These are phyloP conservation scores for Aspidoscelis tigris DNA, from an alignment of 2,113 vertebrate species.

Conservation along the genomic window DNA sequence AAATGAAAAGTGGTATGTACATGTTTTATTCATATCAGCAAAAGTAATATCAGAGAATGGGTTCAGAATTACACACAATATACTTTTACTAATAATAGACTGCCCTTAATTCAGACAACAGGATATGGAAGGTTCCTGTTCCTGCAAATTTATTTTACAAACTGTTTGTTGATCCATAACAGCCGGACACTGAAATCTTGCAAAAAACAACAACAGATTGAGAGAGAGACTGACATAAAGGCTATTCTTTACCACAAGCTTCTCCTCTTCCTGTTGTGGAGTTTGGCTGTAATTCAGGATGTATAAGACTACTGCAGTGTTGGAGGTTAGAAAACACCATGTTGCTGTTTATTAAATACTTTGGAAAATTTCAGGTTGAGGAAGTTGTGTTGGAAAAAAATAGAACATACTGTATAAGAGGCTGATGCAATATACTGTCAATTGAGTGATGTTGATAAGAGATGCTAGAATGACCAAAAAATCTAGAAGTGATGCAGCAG, in stretches of 20 bases:
- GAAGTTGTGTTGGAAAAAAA: too few species aligned
- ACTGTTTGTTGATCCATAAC: background rate
- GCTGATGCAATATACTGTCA: background rate
- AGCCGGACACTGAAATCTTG: background rate
- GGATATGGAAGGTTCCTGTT: background rate
- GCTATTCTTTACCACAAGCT: background rate
- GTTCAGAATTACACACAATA: too few species aligned
- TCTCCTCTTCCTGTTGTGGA: background rate
- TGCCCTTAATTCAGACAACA: background rate
- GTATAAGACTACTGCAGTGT: too few species aligned
- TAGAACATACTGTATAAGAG: background rate
- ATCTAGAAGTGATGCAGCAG: background rate
- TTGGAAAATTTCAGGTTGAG: background rate
- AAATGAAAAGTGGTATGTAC: too few species aligned
- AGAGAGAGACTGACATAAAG: background rate
- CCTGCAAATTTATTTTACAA: background rate
- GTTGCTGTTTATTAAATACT: background rate
- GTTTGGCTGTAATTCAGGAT: background rate
- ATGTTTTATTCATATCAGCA: too few species aligned
- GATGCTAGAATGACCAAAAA: background rate
- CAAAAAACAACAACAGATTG: background rate
- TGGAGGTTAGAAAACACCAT: background rate
- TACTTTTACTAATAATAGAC: background rate
- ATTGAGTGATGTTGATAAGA: background rate
- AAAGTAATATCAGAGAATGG: too few species aligned